phyloP scores from a whole-genome alignment of 2,797 vertebrate genomes.

The Pitangus sulphuratus region DNA sequence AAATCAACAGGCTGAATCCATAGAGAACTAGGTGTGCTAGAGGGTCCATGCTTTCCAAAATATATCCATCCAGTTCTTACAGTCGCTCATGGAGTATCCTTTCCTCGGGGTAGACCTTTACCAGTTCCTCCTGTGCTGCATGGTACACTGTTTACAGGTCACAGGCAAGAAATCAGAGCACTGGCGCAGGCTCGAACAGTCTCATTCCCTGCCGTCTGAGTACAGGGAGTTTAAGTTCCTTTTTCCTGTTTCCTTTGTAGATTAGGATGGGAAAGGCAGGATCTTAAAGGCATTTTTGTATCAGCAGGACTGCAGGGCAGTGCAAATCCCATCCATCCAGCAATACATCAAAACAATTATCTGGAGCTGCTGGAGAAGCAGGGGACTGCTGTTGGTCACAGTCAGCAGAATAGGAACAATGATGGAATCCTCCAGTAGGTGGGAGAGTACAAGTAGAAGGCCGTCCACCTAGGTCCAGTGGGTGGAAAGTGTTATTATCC shows the following conservation, averaged over 20 bases:
- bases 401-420: constrained; percentile 77
- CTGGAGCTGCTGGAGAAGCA: constrained; percentile 36
- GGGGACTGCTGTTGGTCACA: constrained; percentile 51
- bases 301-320: constrained; percentile 70
- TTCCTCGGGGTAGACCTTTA: constrained; percentile 36
- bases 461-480: constrained; percentile 59
- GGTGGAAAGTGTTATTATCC: constrained; percentile 13
- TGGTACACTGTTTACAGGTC: constrained; percentile 65
- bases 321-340: constrained; percentile 62
- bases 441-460: constrained; percentile 49
- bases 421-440: constrained; percentile 72
- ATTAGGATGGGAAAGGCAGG: constrained; percentile 87
- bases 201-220: constrained; percentile 82
- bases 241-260: constrained; percentile 93
- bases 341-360: constrained; percentile 72
- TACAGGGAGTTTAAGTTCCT: constrained; percentile 89
- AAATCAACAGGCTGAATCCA: constrained; percentile 75
- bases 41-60: constrained; percentile 78
- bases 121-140: constrained; percentile 43
- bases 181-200: constrained; percentile 70
- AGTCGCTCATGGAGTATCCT: constrained; percentile 69
- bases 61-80: constrained; percentile 81
- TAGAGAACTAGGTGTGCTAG: constrained; percentile 75
- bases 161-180: constrained; percentile 59
- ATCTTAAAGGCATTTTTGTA: constrained; percentile 83